A percentile compares a stretch with the other conserved stretches of the same genome.
phyloP scores from a whole-genome alignment of 1,140 invertebrate species.

The Zeugodacus cucurbitae region DNA sequence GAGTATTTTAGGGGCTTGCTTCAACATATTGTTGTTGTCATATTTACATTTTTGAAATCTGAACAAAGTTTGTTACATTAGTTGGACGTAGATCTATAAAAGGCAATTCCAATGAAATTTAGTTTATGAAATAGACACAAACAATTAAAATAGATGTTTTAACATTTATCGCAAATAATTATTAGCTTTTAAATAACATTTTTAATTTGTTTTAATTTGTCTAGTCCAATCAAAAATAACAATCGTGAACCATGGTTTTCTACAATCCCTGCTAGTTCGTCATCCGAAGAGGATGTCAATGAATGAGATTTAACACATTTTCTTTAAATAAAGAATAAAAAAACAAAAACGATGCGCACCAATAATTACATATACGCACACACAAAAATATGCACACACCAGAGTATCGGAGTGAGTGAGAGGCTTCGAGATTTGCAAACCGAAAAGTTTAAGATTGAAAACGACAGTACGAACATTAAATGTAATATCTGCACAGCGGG shows the following conservation, averaged over 20 bases:
- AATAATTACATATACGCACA: not conserved
- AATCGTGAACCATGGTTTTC: slow-evolving; percentile 75
- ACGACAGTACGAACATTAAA: not conserved
- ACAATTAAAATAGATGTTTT: too few relatives aligned
- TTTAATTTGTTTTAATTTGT: too few relatives aligned
- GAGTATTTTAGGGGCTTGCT: too few relatives aligned
- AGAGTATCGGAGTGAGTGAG: not conserved
- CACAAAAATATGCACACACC: not conserved
- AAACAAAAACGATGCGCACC: not conserved
- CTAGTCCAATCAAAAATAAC: slow-evolving; percentile 67
- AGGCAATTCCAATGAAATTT: too few relatives aligned
- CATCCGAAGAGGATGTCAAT: slow-evolving; percentile 66
- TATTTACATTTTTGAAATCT: too few relatives aligned
- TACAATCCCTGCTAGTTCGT: slow-evolving; percentile 71
- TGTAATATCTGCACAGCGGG: not conserved
- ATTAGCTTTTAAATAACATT: too few relatives aligned
- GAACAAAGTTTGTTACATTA: too few relatives aligned
- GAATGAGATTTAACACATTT: slow-evolving; percentile 67
- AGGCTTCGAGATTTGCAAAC: not conserved
- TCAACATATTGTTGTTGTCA: too few relatives aligned
- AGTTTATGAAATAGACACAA: too few relatives aligned
- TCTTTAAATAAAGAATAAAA: slow-evolving; percentile 56
- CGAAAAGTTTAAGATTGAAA: not conserved
- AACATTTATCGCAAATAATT: too few relatives aligned
- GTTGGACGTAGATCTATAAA: too few relatives aligned